These are phyloP conservation scores for Dichetophora obliterata DNA, from an alignment of 2,888 invertebrate genomes.

Conservation along the genomic window DNA sequence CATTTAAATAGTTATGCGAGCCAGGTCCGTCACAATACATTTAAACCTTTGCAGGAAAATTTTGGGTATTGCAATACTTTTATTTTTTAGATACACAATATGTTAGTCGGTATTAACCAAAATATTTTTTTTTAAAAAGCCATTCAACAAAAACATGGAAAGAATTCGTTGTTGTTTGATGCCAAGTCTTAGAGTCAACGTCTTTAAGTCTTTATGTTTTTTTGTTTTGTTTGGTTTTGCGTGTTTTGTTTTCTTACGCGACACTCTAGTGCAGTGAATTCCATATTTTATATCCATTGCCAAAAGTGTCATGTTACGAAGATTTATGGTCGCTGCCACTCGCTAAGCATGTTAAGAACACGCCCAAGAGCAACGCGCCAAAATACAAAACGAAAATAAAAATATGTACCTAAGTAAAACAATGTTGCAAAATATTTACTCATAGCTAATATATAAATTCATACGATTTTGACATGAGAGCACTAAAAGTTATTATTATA, in stretches of 20 bases:
- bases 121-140: too few relatives aligned
- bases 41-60: too few relatives aligned
- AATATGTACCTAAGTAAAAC: background rate
- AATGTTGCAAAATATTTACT: background rate
- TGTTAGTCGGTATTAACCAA: too few relatives aligned
- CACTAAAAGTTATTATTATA: background rate
- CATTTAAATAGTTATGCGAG: too few relatives aligned
- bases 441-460: background rate
- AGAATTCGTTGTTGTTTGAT: background rate
- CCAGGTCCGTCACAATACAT: too few relatives aligned
- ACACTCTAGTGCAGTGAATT: constrained; percentile 61
- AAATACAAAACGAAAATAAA: constrained; percentile 25
- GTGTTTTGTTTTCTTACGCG: constrained; percentile 54
- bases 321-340: constrained; percentile 64
- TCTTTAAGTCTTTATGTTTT: background rate
- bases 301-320: constrained; percentile 70
- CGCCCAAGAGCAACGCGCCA: constrained; percentile 34
- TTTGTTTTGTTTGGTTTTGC: constrained; percentile 40
- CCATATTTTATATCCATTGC: constrained; percentile 69
- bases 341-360: constrained; percentile 34
- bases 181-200: background rate
- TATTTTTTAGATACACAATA: too few relatives aligned
- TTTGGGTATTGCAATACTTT: too few relatives aligned
- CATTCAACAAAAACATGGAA: background rate
- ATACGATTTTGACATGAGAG: background rate